Base-by-base conservation (phyloP, 2,888 invertebrate species). In the Heliconius hortense region DNA sequence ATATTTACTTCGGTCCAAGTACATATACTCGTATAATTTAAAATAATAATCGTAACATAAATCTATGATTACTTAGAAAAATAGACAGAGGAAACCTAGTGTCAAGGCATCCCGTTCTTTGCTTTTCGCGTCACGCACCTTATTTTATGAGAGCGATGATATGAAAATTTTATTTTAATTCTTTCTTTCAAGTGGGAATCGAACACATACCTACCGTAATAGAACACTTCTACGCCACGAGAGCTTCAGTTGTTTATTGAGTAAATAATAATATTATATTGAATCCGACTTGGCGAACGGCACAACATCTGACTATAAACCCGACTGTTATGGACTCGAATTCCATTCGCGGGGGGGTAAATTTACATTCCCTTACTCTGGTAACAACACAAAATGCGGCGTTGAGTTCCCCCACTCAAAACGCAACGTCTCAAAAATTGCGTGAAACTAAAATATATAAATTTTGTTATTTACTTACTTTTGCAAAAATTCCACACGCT, bases 401-500 rank as follows among this genome's bases (percentile, higher is more conserved):
- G 48, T 48, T 48, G 48, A n/a, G 48, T 48, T 48, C 18, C 48
- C 18, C 21, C 48, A 15, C 7, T 53, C 48, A 53, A 53, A 18
- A 48, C 18, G 15, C 18, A 48, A 18, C 18, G 13, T 48, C 48
- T 48, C 18, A 2, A 21, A 53, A 21, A 53, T 2, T 21, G 53
- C 3, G 26, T 15, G 5, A 62, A 62, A 4, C 18, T 15, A 62
- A 62, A 26, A 15, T 15, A 62, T 62, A 24, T 53, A 21, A 62
- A 18, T 62, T 5, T 0, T 5, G 5, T 31, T 5, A 62, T 62
- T 62, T 18, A 76, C 93, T 88, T 94, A 96, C 90, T 95, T 95
- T 85, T 95, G 96, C 64, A 96, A 89, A 79, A 95, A 94, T 80
- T 94, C 95, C 0, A 90, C 90, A 66, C 95, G 90, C 80, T 95